These are phyloP conservation scores for Holocentrus rufus DNA, from an alignment of 2,797 vertebrate genomes.

Conservation along the genomic window DNA sequence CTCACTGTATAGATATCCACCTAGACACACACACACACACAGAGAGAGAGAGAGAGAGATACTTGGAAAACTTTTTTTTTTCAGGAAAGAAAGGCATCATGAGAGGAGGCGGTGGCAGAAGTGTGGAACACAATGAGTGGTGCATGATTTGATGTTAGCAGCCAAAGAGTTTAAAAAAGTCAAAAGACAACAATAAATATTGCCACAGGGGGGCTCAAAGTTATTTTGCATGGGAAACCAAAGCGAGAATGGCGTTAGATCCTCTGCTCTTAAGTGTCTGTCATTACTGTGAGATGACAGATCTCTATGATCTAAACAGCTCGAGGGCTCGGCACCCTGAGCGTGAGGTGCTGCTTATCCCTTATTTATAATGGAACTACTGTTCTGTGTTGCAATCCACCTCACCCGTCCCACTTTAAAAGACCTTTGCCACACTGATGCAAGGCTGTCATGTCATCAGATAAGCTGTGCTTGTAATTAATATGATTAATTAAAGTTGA, in stretches of 20 bases:
- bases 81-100: no score
- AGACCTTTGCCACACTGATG: not conserved
- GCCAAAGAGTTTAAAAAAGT: no score
- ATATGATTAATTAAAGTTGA: constrained; percentile 3
- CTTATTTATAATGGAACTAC: constrained; percentile 16
- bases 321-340: constrained; percentile 25
- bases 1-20: no score
- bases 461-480: constrained; percentile 2
- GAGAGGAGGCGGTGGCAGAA: no score
- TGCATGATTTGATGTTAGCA: no score
- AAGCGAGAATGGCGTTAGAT: constrained; percentile 25
- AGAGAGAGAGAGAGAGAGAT: no score
- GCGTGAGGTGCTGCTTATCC: constrained; percentile 23
- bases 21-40: no score
- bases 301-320: constrained; percentile 20
- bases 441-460: constrained; percentile 18
- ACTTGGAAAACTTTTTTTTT: no score
- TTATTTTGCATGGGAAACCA: no score
- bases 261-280: constrained; percentile 28
- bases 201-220: no score
- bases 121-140: no score
- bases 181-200: no score
- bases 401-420: constrained; percentile 16
- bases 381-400: constrained; percentile 38
- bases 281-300: constrained; percentile 28